A percentile compares a stretch with the other conserved stretches of the same genome.
Evolutionary conservation across 2,113 vertebrate genomes (phyloP).

Genomic region (Megaceryle torquata): DNA sequence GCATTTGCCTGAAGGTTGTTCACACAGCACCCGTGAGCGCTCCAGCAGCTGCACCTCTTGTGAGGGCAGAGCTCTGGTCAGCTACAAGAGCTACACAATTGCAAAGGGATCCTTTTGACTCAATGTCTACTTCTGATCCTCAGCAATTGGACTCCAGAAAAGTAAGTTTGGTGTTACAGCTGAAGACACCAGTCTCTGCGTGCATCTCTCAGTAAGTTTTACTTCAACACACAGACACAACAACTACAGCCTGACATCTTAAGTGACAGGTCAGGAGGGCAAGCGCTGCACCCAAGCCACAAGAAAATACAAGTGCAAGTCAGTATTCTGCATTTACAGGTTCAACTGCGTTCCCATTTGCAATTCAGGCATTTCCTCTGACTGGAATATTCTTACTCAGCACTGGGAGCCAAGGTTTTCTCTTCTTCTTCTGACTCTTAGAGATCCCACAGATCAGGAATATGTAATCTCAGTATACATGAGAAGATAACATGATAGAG

Average conservation of each 20-base stretch:
- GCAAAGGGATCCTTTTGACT: neutral
- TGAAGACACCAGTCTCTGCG: neutral
- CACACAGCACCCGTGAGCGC: neutral
- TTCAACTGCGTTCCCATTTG: neutral
- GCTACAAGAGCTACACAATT: neutral
- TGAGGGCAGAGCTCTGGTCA: neutral
- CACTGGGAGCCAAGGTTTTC: neutral
- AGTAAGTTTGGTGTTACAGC: rapidly evolving
- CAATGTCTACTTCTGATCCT: neutral
- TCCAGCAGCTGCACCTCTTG: neutral
- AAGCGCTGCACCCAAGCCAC: neutral
- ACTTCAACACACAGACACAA: neutral
- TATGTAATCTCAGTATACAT: neutral
- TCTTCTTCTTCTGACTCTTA: neutral
- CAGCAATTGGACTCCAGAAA: neutral
- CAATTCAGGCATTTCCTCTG: neutral
- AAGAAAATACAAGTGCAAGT: neutral
- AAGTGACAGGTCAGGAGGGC: neutral
- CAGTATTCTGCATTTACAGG: neutral
- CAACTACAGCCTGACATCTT: neutral
- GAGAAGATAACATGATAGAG: neutral
- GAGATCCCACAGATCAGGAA: neutral
- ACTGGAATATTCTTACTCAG: neutral
- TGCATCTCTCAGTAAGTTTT: neutral
- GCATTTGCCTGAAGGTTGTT: neutral